Base-by-base conservation (phyloP, 2,113 vertebrate genomes). In the Ceyx margarethae region DNA sequence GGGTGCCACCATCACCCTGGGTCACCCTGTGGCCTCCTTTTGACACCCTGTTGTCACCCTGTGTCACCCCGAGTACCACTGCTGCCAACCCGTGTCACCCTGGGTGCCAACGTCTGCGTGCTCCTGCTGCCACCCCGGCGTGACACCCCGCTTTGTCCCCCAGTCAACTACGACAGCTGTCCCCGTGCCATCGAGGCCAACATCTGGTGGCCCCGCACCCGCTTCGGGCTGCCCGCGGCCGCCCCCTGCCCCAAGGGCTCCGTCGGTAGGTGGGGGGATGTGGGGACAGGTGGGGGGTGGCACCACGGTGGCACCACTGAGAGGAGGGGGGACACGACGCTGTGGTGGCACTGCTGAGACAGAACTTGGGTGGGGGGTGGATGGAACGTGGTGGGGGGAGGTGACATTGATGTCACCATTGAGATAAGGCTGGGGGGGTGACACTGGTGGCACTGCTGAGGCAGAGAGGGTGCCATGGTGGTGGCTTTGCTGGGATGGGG, bases 131-230 rank as follows among this genome's bases (percentile, higher is more conserved):
- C 64, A 69, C 33, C 33, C 56, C 33, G 53, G 26, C 6, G 23
- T 50, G 46, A 21, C 21, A 0, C 40, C 1, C 2, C 3, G 2
- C 56, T 90, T 74, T 84, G 50, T 40, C 68, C 56, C 13, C 2
- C 97, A 99, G 99, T 99, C 85, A 99, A 99, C 96, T 99, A 99
- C 3, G 98, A 99, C 98, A 99, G 99, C 95, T 99, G 99, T 92
- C 99, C 99, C 29, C 97, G 98, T 82, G 98, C 98, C 57, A 99
- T 98, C 1, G 98, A 99, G 91, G 98, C 98, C 42, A 97, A 96
- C 78, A 99, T 99, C 90, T 99, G 99, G 99, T 99, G 99, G 99
- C 99, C 99, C 56, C 98, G 99, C 77, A 99, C 99, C 12, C 99
- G 98, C 88, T 99, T 99, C 11, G 98, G 99, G 86, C 97, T 99